A percentile compares a stretch with the other conserved stretches of the same genome.
Evolutionary conservation across 2,797 vertebrate genomes (phyloP).

Genomic region (Coracias cyanogaster): DNA sequence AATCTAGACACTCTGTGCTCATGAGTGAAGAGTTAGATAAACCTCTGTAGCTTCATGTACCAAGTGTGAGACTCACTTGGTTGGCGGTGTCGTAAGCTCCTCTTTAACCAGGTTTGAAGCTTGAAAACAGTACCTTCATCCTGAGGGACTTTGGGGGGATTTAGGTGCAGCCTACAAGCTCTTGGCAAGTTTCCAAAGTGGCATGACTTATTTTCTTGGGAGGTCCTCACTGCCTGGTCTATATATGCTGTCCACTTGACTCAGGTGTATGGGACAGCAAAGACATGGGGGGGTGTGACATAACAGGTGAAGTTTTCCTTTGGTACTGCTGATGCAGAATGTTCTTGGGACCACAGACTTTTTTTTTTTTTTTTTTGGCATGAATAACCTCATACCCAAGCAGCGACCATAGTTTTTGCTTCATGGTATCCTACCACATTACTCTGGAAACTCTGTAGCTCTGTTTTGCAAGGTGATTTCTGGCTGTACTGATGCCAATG

Average conservation of each 20-base stretch:
- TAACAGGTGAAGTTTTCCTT: not conserved
- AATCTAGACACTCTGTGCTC: not conserved
- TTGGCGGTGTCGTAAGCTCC: not conserved
- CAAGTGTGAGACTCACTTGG: not conserved
- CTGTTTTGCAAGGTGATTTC: not conserved
- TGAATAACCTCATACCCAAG: not conserved
- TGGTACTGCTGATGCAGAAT: not conserved
- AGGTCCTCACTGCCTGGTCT: not conserved
- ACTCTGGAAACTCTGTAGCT: not conserved
- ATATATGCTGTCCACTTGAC: not conserved
- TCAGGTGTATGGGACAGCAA: not conserved
- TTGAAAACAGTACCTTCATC: not conserved
- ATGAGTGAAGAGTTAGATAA: not conserved
- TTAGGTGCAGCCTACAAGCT: not conserved
- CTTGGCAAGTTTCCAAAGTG: not conserved
- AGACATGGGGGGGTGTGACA: not conserved
- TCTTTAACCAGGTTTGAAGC: not conserved
- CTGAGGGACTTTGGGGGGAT: not conserved
- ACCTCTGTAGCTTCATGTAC: not conserved
- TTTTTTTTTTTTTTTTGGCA: not conserved
- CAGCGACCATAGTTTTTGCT: not conserved
- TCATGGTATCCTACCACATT: not conserved
- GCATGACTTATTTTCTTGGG: not conserved
- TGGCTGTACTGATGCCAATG: not conserved
- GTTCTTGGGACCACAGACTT: not conserved